These are phyloP conservation scores for Malurus cyaneus DNA, from an alignment of 2,113 vertebrate species.

Conservation along the genomic window DNA sequence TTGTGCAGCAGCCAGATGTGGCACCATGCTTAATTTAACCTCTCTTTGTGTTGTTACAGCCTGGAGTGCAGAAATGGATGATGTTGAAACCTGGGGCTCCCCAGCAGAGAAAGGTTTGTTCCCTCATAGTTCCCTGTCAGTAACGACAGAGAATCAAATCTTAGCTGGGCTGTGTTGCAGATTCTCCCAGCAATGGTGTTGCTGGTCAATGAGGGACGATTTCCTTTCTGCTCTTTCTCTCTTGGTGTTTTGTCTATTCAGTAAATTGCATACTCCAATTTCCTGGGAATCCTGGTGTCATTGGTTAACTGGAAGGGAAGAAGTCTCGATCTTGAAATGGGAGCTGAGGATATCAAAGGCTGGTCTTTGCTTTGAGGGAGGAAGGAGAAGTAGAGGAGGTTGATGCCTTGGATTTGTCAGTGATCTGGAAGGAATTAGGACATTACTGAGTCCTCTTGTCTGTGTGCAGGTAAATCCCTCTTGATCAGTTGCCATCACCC, in stretches of 20 bases:
- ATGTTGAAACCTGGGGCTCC: background rate
- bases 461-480: background rate
- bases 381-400: background rate
- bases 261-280: background rate
- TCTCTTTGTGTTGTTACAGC: background rate
- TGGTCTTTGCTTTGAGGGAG: background rate
- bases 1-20: background rate
- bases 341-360: background rate
- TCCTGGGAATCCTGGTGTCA: background rate
- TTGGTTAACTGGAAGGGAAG: background rate
- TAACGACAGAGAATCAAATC: background rate
- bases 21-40: background rate
- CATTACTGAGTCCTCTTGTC: background rate
- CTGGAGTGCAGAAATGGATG: background rate
- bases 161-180: background rate
- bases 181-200: background rate
- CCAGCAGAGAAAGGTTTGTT: background rate
- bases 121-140: background rate
- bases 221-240: background rate
- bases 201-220: background rate
- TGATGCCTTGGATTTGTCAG: background rate
- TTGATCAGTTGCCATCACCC: background rate
- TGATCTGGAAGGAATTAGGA: background rate
- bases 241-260: background rate
- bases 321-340: background rate